Evolutionary conservation across 2,113 vertebrate genomes (phyloP).

Genomic region (Dipodomys stephensi): DNA sequence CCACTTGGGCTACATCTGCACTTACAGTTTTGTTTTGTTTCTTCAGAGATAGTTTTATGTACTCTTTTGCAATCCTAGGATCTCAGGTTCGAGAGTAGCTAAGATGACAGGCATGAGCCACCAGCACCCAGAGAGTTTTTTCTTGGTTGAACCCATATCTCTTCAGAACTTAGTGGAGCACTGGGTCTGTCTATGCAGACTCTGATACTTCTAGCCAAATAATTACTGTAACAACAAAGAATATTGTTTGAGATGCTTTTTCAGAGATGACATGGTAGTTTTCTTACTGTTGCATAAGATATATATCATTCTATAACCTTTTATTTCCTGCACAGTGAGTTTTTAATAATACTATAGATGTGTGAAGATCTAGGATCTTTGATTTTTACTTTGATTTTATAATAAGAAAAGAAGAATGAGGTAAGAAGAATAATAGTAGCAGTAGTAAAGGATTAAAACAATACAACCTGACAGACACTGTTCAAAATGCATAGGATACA

Average conservation of each 20-base stretch:
- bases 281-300: background rate
- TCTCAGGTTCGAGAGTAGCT: background rate
- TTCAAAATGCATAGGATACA: background rate
- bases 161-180: background rate
- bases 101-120: too few relatives aligned
- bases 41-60: background rate
- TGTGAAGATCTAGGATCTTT: background rate
- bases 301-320: background rate
- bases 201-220: background rate
- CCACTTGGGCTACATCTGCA: background rate
- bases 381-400: background rate
- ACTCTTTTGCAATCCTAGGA: background rate
- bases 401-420: too few relatives aligned
- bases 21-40: background rate
- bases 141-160: background rate
- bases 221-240: background rate
- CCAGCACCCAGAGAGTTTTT: background rate
- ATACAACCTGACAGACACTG: background rate
- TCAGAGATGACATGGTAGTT: background rate
- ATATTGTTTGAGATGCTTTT: background rate
- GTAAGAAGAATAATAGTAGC: too few relatives aligned
- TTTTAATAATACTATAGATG: background rate
- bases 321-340: background rate
- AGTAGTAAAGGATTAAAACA: background rate
- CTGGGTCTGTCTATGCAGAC: background rate